Evolutionary conservation across 2,888 invertebrate genomes (phyloP).

Genomic region (Mythimna pallens): DNA sequence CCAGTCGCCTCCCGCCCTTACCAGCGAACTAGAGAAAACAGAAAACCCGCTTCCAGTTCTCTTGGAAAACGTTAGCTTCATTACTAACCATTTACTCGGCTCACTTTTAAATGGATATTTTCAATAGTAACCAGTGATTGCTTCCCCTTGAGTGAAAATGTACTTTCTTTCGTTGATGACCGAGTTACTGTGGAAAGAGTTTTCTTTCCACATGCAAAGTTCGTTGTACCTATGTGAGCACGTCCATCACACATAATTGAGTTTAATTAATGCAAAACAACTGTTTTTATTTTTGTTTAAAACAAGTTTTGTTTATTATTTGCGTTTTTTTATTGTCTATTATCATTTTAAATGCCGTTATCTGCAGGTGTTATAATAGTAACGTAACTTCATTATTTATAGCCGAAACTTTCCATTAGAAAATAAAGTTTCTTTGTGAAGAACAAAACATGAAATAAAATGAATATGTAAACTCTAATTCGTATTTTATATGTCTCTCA

Average conservation of each 20-base stretch:
- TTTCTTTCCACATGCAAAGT: slow-evolving; percentile 56
- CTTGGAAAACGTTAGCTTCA: slow-evolving; percentile 73
- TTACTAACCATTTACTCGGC: slow-evolving; percentile 68
- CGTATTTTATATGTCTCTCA: slow-evolving; percentile 50
- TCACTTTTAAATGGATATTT: slow-evolving; percentile 76
- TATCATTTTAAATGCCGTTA: slow-evolving; percentile 36
- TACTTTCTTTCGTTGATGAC: slow-evolving; percentile 77
- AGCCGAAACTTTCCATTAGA: slow-evolving; percentile 15
- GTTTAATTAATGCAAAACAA: slow-evolving; percentile 30
- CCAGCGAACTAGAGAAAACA: slow-evolving; percentile 68
- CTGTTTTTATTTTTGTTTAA: neutral
- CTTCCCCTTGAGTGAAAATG: slow-evolving; percentile 77
- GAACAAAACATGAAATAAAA: slow-evolving; percentile 33
- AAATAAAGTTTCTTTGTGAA: slow-evolving; percentile 12
- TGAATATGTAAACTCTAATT: slow-evolving; percentile 45
- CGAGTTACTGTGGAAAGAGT: slow-evolving; percentile 66
- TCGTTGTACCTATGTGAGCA: slow-evolving; percentile 26
- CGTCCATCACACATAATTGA: slow-evolving; percentile 6
- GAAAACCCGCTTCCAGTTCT: slow-evolving; percentile 69
- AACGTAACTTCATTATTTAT: slow-evolving; percentile 16
- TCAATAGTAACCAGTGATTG: slow-evolving; percentile 80
- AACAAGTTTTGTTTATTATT: slow-evolving; percentile 14
- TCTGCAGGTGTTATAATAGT: slow-evolving; percentile 39
- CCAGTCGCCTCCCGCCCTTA: slow-evolving; percentile 49
- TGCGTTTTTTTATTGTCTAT: slow-evolving; percentile 8